Base-by-base conservation (phyloP, 2,888 invertebrate species). In the Campoplex capitator region DNA sequence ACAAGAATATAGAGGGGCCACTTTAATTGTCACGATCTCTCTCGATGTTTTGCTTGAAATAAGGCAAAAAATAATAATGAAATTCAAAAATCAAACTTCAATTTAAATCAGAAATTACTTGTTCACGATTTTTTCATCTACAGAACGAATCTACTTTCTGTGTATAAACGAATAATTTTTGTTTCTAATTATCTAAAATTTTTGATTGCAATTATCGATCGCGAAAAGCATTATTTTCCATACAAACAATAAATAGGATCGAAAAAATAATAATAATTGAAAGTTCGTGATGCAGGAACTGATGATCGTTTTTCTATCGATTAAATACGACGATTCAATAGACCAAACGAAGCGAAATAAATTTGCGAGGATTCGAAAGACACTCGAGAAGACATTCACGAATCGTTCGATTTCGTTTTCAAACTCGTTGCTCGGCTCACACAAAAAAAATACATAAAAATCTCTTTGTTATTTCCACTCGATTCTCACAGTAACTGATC, bases 11-110 rank as follows among this genome's bases (percentile, higher is more conserved):
- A 38, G 54, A 67, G 74, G 81, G 74, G 74, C 81, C 81, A 74
- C 51, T 81, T 74, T 67, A 3, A 62, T 71, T 35, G 51, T 81
- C 28, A 65, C 81, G 54, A 80, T 68, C 56, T 71, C 79, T 79
- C 56, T 79, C 56, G 38, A 58, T 76, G 28, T 42, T 68, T 78
- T 16, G 28, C 45, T 68, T 68, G 38, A 38, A 78, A 38, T 78
- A 0, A 76, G 9, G 23, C 70, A 16, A n/a, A 56, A 38, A 32
- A 32, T 38, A 11, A 38, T 3, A 8, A 51, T 48, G 23, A 1
- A 32, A 48, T 28, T 9, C 38, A 38, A 38, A 3, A 1, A 38
- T 38, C 38, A 6, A 2, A 3, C 28, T 28, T 13, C 23, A 45
- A 3, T 71, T 28, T 28, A 0, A n/a, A 18, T 42, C 45, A 11